These are phyloP conservation scores for Ptyas mucosa DNA, from an alignment of 2,113 vertebrate species.

Conservation along the genomic window DNA sequence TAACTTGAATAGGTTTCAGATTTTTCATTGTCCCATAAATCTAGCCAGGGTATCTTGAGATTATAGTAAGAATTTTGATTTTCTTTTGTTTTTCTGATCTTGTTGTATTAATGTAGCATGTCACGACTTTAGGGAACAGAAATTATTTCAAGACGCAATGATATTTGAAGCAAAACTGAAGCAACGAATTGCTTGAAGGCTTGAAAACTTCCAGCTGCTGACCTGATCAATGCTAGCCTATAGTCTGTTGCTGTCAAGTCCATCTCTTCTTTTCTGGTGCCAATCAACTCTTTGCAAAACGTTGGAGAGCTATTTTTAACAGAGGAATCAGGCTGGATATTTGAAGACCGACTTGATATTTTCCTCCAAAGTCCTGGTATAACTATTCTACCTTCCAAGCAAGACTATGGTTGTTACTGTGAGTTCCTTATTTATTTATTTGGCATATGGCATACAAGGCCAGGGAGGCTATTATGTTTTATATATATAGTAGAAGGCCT, in stretches of 20 bases:
- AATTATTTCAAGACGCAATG: conserved; percentile 30
- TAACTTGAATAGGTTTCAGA: background rate
- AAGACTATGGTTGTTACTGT: background rate
- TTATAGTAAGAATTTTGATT: background rate
- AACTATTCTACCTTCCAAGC: background rate
- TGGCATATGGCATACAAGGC: no score
- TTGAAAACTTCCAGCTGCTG: conserved; percentile 24
- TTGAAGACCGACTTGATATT: background rate
- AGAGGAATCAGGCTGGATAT: background rate
- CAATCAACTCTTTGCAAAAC: conserved; percentile 24
- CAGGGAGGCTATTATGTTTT: no score
- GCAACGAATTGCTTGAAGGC: conserved; percentile 30
- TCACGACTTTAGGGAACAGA: background rate
- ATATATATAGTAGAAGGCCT: no score
- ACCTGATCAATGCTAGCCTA: conserved; percentile 38
- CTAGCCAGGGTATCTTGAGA: background rate
- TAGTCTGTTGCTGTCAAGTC: background rate
- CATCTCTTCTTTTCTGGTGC: conserved; percentile 26
- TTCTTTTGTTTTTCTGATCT: background rate
- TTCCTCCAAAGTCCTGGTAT: background rate
- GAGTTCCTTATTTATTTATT: background rate
- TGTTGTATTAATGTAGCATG: background rate
- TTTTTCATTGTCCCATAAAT: background rate
- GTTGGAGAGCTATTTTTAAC: background rate
- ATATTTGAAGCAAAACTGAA: conserved; percentile 30